Percentiles rank a stretch among this genome's conserved stretches.
phyloP scores from a whole-genome alignment of 2,113 vertebrate genomes.

The Istiophorus platypterus region DNA sequence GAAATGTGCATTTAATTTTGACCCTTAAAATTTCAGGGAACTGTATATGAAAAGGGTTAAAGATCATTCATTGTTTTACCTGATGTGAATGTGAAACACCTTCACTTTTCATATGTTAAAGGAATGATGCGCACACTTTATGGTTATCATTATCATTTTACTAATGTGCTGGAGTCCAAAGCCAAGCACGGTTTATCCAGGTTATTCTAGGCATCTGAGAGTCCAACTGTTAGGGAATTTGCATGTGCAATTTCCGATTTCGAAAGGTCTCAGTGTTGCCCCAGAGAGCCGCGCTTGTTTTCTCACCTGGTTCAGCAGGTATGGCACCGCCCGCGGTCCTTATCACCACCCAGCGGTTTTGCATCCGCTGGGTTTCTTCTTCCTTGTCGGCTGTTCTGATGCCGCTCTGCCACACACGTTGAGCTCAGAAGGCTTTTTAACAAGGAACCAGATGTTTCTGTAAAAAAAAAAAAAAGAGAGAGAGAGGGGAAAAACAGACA shows the following conservation, averaged over 20 bases:
- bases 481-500: too few species aligned
- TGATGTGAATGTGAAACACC: too few species aligned
- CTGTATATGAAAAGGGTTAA: too few species aligned
- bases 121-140: too few species aligned
- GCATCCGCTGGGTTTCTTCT: conserved; percentile 9
- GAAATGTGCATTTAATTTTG: too few species aligned
- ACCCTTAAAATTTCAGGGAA: too few species aligned
- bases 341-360: conserved; percentile 15
- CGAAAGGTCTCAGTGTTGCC: not conserved
- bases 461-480: not conserved
- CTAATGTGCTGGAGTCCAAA: not conserved
- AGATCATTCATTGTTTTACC: too few species aligned
- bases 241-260: conserved; percentile 28
- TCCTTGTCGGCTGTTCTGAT: not conserved
- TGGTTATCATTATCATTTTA: too few species aligned
- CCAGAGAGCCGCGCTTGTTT: not conserved
- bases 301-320: not conserved
- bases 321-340: not conserved
- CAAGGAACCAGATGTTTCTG: not conserved
- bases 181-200: not conserved
- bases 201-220: not conserved
- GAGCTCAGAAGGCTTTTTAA: conserved; percentile 1
- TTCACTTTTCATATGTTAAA: too few species aligned
- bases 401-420: conserved; percentile 7
- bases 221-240: conserved; percentile 19